These are phyloP conservation scores for Pristionchus japonicus DNA, from an alignment of 2,888 invertebrate genomes.

Conservation along the genomic window DNA sequence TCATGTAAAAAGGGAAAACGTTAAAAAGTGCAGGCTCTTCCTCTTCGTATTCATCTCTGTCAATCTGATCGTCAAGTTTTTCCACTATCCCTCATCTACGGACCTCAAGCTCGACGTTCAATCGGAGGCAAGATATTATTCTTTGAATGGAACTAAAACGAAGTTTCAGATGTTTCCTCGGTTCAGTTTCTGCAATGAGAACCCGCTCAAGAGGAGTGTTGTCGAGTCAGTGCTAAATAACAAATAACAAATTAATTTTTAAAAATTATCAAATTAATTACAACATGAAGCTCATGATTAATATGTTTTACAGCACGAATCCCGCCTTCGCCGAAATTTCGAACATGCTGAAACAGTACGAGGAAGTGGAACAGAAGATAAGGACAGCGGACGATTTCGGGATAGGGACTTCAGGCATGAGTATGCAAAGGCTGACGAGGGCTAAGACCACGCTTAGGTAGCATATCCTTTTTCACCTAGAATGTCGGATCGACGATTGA, in stretches of 20 bases:
- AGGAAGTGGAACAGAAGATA: not conserved
- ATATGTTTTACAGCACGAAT: not conserved
- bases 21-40: not conserved
- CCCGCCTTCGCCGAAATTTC: not conserved
- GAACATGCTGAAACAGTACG: not conserved
- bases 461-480: not conserved
- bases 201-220: conserved; percentile 5
- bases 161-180: conserved; percentile 12
- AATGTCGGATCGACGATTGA: not conserved
- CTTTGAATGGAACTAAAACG: not conserved
- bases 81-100: not conserved
- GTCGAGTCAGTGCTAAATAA: not conserved
- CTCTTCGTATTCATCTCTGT: conserved; percentile 1
- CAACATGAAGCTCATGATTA: no score
- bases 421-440: not conserved
- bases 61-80: not conserved
- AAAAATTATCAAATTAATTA: no score
- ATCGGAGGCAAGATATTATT: not conserved
- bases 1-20: no score
- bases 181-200: not conserved
- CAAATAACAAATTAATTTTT: no score
- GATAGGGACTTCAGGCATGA: not conserved
- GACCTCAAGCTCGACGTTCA: not conserved
- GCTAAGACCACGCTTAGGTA: not conserved
- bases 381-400: not conserved